Percentiles rank a stretch among this genome's conserved stretches.
phyloP scores from a whole-genome alignment of 2,797 vertebrate genomes.

The Pagetopsis macropterus region DNA sequence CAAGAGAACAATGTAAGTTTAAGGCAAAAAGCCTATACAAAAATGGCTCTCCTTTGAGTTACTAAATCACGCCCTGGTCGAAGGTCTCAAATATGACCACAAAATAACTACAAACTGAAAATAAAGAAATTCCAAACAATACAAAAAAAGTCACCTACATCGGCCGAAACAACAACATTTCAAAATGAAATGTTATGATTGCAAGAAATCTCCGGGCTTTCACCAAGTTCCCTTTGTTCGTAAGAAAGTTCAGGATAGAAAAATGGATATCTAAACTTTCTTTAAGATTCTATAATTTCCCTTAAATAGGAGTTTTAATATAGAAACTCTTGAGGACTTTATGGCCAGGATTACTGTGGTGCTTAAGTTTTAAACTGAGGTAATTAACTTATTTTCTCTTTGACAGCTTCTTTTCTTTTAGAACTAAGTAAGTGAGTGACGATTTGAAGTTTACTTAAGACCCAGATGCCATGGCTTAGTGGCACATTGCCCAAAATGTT shows the following conservation, averaged over 20 bases:
- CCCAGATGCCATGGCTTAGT: conserved; percentile 79
- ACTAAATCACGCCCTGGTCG: too few species aligned
- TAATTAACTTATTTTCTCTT: conserved; percentile 50
- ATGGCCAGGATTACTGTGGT: conserved; percentile 40
- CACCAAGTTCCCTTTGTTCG: not conserved
- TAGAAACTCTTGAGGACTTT: conserved; percentile 40
- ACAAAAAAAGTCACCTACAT: not conserved
- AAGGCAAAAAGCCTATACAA: too few species aligned
- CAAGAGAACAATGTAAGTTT: too few species aligned
- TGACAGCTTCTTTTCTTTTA: conserved; percentile 60
- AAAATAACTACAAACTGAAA: too few species aligned
- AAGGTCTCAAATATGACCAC: too few species aligned
- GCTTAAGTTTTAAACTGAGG: conserved; percentile 45
- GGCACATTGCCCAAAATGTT: conserved; percentile 79
- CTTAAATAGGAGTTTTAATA: not conserved
- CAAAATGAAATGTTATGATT: not conserved
- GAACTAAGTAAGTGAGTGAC: conserved; percentile 72
- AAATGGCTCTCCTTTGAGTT: too few species aligned
- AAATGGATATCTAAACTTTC: conserved; percentile 10
- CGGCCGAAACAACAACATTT: too few species aligned
- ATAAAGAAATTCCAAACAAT: too few species aligned
- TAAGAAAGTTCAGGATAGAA: not conserved
- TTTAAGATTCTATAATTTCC: conserved; percentile 24
- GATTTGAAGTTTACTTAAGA: conserved; percentile 78
- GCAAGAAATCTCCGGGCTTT: not conserved